Conservation (phyloP, 2,797 vertebrate species). For the Okamejei kenojei region DNA sequence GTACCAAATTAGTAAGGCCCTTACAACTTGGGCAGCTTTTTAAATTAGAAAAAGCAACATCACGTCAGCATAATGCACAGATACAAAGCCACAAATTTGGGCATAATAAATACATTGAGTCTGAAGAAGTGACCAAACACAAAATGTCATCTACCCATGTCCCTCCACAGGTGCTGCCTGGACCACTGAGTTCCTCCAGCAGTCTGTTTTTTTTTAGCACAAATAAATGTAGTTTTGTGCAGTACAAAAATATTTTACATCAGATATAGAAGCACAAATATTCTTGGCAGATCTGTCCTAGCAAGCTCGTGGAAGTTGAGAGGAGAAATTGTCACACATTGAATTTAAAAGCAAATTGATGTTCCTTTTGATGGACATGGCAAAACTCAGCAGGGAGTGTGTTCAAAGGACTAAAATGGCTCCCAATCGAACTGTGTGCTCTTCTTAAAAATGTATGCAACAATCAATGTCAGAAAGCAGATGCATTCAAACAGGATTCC, state of each 20-base stretch:
- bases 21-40: neutral
- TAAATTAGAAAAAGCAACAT: neutral
- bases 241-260: neutral
- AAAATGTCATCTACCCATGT: too few species aligned
- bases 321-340: neutral
- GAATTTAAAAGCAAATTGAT: slow-evolving; percentile 27
- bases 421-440: neutral
- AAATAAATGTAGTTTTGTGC: neutral
- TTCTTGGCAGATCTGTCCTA: neutral
- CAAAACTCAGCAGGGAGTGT: neutral
- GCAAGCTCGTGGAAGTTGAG: neutral
- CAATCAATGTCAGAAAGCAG: slow-evolving; percentile 13
- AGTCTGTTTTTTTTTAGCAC: too few species aligned
- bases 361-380: neutral
- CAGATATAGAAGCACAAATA: neutral
- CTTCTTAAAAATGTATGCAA: neutral
- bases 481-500: neutral
- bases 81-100: neutral
- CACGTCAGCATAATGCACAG: neutral
- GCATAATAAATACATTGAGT: too few species aligned
- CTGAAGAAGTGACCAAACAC: too few species aligned
- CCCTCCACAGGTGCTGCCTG: too few species aligned
- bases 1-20: neutral
- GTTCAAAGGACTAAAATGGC: neutral
- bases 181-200: too few species aligned